phyloP scores from a whole-genome alignment of 2,888 invertebrate genomes.

The Cylindroiulus punctatus region DNA sequence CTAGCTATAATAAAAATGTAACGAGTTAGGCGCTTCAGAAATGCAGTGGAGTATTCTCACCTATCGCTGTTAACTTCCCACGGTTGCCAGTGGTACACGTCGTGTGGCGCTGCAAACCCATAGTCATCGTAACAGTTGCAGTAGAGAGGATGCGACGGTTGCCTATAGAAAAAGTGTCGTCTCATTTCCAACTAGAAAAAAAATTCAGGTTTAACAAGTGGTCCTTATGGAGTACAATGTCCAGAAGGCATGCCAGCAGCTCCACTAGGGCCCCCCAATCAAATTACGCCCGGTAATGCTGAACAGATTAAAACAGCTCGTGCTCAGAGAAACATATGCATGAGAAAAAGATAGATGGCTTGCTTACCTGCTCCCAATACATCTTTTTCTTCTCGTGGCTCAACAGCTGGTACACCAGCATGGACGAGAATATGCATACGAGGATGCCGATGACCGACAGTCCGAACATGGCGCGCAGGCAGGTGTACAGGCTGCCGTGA shows the following conservation, averaged over 20 bases:
- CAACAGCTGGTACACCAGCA: constrained; percentile 88
- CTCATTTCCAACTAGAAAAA: constrained; percentile 74
- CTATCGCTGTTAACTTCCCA: constrained; percentile 70
- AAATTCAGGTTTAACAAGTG: not conserved
- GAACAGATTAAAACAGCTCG: not conserved
- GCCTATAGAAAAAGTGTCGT: constrained; percentile 80
- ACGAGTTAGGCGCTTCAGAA: no score
- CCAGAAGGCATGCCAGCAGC: not conserved
- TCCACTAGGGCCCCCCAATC: not conserved
- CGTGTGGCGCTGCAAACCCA: constrained; percentile 70
- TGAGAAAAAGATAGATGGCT: not conserved
- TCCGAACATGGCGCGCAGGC: constrained; percentile 88
- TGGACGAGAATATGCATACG: constrained; percentile 90
- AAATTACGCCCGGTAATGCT: not conserved
- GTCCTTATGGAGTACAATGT: not conserved
- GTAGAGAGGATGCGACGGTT: constrained; percentile 66
- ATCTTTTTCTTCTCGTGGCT: constrained; percentile 93
- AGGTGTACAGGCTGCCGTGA: constrained; percentile 87
- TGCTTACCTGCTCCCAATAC: constrained; percentile 83
- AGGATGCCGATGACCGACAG: constrained; percentile 88
- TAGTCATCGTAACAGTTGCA: constrained; percentile 80
- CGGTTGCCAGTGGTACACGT: constrained; percentile 69
- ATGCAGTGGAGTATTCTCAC: constrained; percentile 60
- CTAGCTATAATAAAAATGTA: not conserved
- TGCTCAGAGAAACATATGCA: not conserved